A percentile compares a stretch with the other conserved stretches of the same genome.
Conservation (phyloP, 2,797 vertebrate genomes). For the Tapirus indicus region DNA sequence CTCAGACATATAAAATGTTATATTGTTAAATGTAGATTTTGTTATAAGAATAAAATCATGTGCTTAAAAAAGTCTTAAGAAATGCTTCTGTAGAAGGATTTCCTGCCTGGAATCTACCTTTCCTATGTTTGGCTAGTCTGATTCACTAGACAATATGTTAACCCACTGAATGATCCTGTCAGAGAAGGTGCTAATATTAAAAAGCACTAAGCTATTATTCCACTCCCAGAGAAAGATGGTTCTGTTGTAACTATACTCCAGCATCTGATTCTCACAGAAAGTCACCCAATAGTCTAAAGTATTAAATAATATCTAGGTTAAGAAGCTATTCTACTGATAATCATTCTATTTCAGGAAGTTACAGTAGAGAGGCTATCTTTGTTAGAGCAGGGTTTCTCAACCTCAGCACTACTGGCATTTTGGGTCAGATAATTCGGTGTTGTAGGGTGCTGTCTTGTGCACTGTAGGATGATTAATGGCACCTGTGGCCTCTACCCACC, state of each 20-base stretch:
- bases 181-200: background rate
- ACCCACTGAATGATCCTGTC: background rate
- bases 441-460: background rate
- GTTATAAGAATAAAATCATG: background rate
- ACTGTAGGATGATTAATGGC: background rate
- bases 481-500: background rate
- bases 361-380: background rate
- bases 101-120: background rate
- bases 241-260: background rate
- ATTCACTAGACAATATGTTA: background rate
- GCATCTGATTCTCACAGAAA: background rate
- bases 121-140: background rate
- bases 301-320: background rate
- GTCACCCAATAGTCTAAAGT: background rate
- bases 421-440: background rate
- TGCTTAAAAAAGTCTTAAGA: background rate
- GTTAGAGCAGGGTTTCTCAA: background rate
- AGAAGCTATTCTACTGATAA: background rate
- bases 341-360: background rate
- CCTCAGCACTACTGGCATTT: background rate
- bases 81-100: background rate
- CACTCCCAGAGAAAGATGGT: background rate
- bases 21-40: slow-evolving; percentile 15
- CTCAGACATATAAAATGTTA: background rate
- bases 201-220: background rate